Evolutionary conservation across 1,140 invertebrate genomes (phyloP), one percentile per base, ranked within the genome.

Genomic region (Rhopalosiphum maidis): DNA sequence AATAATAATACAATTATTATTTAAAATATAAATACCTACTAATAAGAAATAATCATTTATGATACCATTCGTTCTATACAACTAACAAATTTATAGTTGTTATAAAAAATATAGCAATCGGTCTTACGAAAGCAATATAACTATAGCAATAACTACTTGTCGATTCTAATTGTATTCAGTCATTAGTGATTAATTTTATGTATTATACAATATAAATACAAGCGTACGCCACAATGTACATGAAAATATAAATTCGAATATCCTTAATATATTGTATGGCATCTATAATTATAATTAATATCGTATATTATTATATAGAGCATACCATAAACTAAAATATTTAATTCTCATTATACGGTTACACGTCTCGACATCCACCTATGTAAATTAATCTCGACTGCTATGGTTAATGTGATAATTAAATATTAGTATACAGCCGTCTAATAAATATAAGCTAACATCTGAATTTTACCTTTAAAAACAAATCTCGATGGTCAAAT

Each of bases 241-340:
- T n/a, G 60, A n/a, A n/a, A 77, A 77, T 77, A 15, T 18, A 18
- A 77, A n/a, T 77, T 68, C 15, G 30, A 68, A 68, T 68, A 18
- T n/a, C 18, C 48, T 21, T 51, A 51, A 51, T 51, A 51, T 77
- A 35, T n/a, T 77, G 15, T 18, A 68, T 68, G 15, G 60, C 18
- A 77, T 77, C n/a, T 77, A 77, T 68, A 68, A 68, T 68, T 18
- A 68, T 77, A 68, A 77, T 77, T n/a, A 77, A 77, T 77, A 77
- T n/a, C n/a, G 30, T 11, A 77, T 77, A 77, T n/a, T 46, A 46
- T 11, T 41, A 37, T 41, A 46, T 46, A 46, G 9, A 15, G 30
- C 30, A 77, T 77, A 77, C n/a, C 5, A n/a, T n/a, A 77, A 77
- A 18, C 60, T 22, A 77, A n/a, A 77, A 77, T 77, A 77, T 77